Evolutionary conservation across 2,113 vertebrate species (phyloP), one percentile per base, ranked within the genome.

Genomic region (Lucifuga dentata): DNA sequence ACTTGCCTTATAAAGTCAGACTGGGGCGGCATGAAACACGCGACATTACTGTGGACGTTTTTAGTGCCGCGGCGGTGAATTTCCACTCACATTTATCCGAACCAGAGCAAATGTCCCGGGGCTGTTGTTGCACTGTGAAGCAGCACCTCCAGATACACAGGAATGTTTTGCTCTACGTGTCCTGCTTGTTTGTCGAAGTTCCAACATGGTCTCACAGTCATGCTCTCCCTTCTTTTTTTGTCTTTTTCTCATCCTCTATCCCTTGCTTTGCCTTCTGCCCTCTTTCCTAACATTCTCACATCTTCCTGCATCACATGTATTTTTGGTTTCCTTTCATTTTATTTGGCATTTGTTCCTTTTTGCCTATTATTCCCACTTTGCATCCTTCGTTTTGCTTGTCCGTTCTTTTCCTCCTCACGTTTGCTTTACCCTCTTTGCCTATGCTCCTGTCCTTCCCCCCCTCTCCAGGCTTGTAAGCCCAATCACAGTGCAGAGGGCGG

Each of bases 381-480:
- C 7, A 10, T 56, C 12, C 23, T 11, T 44, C 26, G 46, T 44
- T 62, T 60, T 26, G 60, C 38, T 4, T 53, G 15, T 24, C 16
- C 67, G 4, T 6, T 19, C 26, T 45, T 59, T 43, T 36, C 29
- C n/a, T 38, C 32, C 44, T 39, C 41, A 9, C 23, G 10, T 76
- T 74, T 51, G 74, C 61, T 58, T 23, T 71, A 67, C 44, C 38
- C 36, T 41, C 40, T 71, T 58, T 59, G 40, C 68, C 51, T 65
- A 45, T 56, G 1, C 69, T 40, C 52, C 41, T 33, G 17, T 45
- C 63, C 36, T 38, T 45, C 13, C 15, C 6, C 13, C 36, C 16
- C 26, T n/a, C 24, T 80, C 86, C 96, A 98, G 96, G 96, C 97
- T 89, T 98, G 95, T 94, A 98, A 98, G 95, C 95, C 96, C 94